Evolutionary conservation across 2,113 vertebrate species (phyloP).

Genomic region (Brienomyrus brachyistius): DNA sequence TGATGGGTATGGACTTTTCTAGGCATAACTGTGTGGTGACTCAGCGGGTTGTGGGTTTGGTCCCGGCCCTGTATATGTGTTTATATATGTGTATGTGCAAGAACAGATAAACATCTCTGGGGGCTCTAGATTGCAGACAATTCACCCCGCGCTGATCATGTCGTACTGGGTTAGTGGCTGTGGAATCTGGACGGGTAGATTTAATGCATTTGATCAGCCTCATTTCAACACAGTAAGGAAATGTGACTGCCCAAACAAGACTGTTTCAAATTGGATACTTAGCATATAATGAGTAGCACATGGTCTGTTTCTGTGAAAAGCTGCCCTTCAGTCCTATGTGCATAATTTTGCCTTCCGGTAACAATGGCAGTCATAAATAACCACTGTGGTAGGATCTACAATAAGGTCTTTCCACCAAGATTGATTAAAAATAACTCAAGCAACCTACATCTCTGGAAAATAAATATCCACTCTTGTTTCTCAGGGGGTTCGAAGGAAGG

Average conservation of each 20-base stretch:
- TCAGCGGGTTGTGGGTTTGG: background rate
- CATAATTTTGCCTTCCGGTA: background rate
- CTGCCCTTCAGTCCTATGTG: background rate
- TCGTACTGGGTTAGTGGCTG: background rate
- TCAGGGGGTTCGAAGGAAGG: background rate
- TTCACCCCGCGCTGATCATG: background rate
- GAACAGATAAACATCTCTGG: background rate
- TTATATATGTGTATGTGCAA: background rate
- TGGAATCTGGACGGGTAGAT: background rate
- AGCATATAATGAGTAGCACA: background rate
- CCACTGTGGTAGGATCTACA: background rate
- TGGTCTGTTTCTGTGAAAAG: background rate
- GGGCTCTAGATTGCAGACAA: background rate
- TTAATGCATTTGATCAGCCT: background rate
- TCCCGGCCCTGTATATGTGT: background rate
- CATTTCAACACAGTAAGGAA: background rate
- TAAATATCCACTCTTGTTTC: background rate
- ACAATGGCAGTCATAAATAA: background rate
- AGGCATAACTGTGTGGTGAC: background rate
- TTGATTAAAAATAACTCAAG: slow-evolving; percentile 8
- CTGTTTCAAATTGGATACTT: background rate
- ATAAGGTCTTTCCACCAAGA: background rate
- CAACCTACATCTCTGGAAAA: slow-evolving; percentile 12
- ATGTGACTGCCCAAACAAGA: background rate
- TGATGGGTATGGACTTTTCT: background rate